Evolutionary conservation across 2,113 vertebrate genomes (phyloP), one percentile per base, ranked within the genome.

Genomic region (Thamnaconus septentrionalis): DNA sequence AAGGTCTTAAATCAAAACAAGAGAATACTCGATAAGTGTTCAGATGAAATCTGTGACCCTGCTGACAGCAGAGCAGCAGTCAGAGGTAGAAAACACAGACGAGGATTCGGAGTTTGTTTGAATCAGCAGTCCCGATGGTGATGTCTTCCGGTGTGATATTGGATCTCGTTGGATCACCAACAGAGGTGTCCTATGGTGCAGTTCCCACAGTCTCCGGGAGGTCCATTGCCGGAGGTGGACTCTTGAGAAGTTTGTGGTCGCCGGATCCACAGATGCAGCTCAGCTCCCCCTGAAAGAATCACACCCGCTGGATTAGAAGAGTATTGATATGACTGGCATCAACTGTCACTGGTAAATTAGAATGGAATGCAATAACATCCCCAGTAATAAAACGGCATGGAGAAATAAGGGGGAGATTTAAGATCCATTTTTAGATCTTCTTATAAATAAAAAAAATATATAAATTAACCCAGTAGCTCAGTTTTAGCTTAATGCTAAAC

Each of bases 251-350:
- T 48, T 75, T 54, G 54, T 41, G 63, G 49, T 57, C n/a, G 40
- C 6, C 0, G 58, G 39, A 48, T 39, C 59, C 71, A 41, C 55
- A 9, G 10, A 8, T 31, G 18, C 9, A 11, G 41, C 40, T 52
- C 50, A 59, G 64, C 53, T 7, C 50, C 55, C 44, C 77, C 91
- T 92, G 79, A 55, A 75, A 87, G 58, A 76, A 85, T 2, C 78
- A 75, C 41, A 81, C 42, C 58, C 71, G 71, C 8, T 41, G 5
- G 44, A 55, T 88, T 67, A 83, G 59, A 60, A 66, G 51, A 49
- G 4, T 18, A 45, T 0, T 42, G 39, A 56, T 6, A 46, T 53
- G 6, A 65, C 7, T 58, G 4, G 3, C 1, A 1, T 59, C 64
- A 61, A 8, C 56, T 7, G 42, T 50, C 7, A 1, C 52, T 8